phyloP scores from a whole-genome alignment of 1,140 invertebrate genomes.

The Dendroctonus ponderosae region DNA sequence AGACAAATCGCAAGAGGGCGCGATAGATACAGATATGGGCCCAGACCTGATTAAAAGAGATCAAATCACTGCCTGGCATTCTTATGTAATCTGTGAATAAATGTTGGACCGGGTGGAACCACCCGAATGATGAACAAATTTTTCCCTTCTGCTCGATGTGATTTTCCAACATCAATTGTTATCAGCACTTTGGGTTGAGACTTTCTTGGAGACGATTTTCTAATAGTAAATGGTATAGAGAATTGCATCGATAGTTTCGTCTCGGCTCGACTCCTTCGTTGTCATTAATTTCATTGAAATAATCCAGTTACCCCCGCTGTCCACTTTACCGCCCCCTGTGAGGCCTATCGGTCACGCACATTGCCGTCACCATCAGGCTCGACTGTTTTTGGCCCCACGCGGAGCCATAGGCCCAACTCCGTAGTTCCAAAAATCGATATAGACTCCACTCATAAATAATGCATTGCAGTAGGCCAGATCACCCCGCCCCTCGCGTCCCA shows the following conservation, averaged over 20 bases:
- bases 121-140: too few relatives aligned
- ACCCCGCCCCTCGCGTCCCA: slow-evolving; percentile 20
- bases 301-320: slow-evolving; percentile 27
- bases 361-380: slow-evolving; percentile 9
- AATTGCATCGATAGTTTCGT: not conserved
- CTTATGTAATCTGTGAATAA: too few relatives aligned
- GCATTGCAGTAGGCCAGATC: slow-evolving; percentile 30
- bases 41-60: too few relatives aligned
- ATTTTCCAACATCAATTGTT: too few relatives aligned
- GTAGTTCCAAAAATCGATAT: slow-evolving; percentile 26
- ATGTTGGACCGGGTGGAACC: too few relatives aligned
- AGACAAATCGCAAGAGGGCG: too few relatives aligned
- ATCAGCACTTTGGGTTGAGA: too few relatives aligned
- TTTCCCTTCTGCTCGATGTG: too few relatives aligned
- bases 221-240: too few relatives aligned
- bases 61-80: too few relatives aligned
- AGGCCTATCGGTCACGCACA: slow-evolving; percentile 27
- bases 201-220: too few relatives aligned
- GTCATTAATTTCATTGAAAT: slow-evolving; percentile 23
- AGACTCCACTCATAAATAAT: slow-evolving; percentile 29
- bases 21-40: too few relatives aligned
- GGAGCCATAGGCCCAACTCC: slow-evolving; percentile 9
- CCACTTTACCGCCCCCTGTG: slow-evolving; percentile 24
- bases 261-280: not conserved
- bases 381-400: slow-evolving; percentile 14